A percentile compares a stretch with the other conserved stretches of the same genome.
Conservation (phyloP, 2,888 invertebrate species). For the Brachyopa scutellaris region DNA sequence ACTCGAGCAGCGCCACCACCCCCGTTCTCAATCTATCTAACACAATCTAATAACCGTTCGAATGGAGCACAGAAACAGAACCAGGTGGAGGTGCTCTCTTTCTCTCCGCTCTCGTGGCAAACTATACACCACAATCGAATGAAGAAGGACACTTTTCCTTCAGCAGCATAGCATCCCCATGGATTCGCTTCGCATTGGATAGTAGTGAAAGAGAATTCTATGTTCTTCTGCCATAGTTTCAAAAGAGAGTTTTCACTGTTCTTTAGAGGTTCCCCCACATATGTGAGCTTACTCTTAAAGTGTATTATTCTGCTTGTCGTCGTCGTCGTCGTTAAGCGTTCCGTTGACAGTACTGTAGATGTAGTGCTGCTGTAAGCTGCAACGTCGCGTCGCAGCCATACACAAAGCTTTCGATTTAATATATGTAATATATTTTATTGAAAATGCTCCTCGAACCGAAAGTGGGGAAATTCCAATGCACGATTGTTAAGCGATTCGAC, state of each 20-base stretch:
- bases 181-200: background rate
- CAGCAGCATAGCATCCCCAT: background rate
- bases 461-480: constrained; percentile 66
- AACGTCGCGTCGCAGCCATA: no score
- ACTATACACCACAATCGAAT: constrained; percentile 64
- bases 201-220: constrained; percentile 37
- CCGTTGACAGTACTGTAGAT: no score
- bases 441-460: constrained; percentile 36
- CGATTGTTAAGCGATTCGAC: constrained; percentile 55
- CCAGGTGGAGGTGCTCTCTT: constrained; percentile 71
- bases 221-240: background rate
- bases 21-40: constrained; percentile 56
- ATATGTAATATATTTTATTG: constrained; percentile 56
- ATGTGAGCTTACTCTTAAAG: constrained; percentile 41
- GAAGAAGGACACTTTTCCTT: constrained; percentile 69
- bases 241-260: constrained; percentile 47
- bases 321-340: no score
- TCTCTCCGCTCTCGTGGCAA: constrained; percentile 41
- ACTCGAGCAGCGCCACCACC: constrained; percentile 8
- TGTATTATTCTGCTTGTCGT: no score
- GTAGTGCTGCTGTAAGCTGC: no score
- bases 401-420: constrained; percentile 52
- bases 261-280: constrained; percentile 24
- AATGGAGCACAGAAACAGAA: constrained; percentile 61
- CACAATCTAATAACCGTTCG: constrained; percentile 69